Conservation (phyloP, 2,113 vertebrate species). For the Indicator indicator region DNA sequence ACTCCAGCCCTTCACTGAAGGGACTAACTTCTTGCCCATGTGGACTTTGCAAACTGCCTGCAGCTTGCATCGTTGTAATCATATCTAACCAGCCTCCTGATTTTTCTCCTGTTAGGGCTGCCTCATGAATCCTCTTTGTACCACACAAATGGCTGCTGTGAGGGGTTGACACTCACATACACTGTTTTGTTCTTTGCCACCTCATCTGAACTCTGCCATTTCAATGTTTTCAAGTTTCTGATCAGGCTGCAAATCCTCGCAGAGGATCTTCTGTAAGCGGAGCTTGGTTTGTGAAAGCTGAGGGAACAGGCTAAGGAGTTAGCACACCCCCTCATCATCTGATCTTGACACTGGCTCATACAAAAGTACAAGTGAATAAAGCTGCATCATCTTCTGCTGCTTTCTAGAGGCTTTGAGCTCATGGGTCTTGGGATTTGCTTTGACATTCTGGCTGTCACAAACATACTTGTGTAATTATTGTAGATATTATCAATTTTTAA, state of each 20-base stretch:
- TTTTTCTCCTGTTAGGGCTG: neutral
- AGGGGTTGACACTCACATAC: neutral
- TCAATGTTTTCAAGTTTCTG: neutral
- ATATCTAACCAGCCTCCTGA: neutral
- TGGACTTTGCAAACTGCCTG: neutral
- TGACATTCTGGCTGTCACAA: conserved; percentile 10
- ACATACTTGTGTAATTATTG: conserved; percentile 66
- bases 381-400: conserved; percentile 19
- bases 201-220: neutral
- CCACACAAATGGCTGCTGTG: neutral
- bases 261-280: neutral
- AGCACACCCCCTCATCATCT: conserved; percentile 43
- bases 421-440: conserved; percentile 41
- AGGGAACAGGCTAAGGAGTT: conserved; percentile 34
- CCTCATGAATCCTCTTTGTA: neutral
- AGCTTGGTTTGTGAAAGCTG: conserved; percentile 30
- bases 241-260: conserved; percentile 14
- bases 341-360: conserved; percentile 39
- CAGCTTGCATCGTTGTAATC: neutral
- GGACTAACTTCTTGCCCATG: neutral
- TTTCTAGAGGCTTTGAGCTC: conserved; percentile 37
- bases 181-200: neutral
- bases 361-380: conserved; percentile 28
- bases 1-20: neutral
- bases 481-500: conserved; percentile 69